Base-by-base conservation (phyloP, 2,797 vertebrate genomes). In the Aplochiton taeniatus region DNA sequence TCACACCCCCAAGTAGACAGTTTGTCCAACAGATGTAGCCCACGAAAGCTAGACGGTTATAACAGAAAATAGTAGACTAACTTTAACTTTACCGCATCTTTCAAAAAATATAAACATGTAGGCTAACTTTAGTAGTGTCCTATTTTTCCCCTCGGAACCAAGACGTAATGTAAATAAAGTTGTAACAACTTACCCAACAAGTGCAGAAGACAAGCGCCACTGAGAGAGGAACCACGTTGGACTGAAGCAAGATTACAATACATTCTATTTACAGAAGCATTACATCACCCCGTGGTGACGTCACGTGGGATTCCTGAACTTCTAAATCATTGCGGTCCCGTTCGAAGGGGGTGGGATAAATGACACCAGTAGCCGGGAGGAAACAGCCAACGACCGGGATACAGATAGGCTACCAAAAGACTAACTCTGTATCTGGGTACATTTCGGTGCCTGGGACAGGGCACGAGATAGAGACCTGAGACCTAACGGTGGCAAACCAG, bases 291-390 rank as follows among this genome's bases (percentile, higher is more conserved):
- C 88, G 77, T 72, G 90, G 91, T 95, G 94, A 95, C 94, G 94
- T 95, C 94, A 95, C 94, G 93, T 94, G 94, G 94, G 94, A 95
- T 95, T 95, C 94, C 94, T 95, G 93, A 95, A 95, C 94, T 95
- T 95, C 93, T 95, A 94, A 95, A 94, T 95, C 94, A 95, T 94
- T 94, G 93, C 93, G 91, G 92, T 93, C 91, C 90, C 76, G 79
- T 72, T 81, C 75, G 83, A 58, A 73, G 80, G 84, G 87, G 88
- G 84, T 78, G 81, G 78, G 75, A 64, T 50, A 75, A 81, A 52
- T 31, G 55, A 58, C 66, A 66, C 81, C 75, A 78, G 82, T 58
- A 74, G 50, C 65, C 41, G 45, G 66, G 84, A 80, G 76, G 2
- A 44, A n/a, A 74, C 68, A 63, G 68, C 4, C 18, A 56, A 20